These are phyloP conservation scores for Liolophura sinensis DNA, from an alignment of 1,140 invertebrate genomes.

Conservation along the genomic window DNA sequence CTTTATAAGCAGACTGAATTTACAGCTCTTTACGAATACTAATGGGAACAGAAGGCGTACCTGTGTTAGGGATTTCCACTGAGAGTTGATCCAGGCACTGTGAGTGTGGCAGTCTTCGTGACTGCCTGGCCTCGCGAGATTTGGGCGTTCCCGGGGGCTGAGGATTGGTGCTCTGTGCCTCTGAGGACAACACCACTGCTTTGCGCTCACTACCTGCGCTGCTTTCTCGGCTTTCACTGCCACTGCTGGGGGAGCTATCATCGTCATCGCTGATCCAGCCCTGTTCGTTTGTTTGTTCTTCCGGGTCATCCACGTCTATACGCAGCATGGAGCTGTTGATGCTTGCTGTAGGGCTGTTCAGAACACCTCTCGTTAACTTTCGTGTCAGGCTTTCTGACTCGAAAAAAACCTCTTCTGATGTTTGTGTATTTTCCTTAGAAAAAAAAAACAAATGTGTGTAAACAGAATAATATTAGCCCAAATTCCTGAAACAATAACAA, in stretches of 20 bases:
- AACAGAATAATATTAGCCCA: no score
- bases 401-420: no score
- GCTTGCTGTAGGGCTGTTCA: no score
- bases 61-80: constrained; percentile 44
- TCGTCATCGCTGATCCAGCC: constrained; percentile 47
- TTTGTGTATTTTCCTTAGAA: no score
- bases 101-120: constrained; percentile 6
- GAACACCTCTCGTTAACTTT: no score
- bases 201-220: constrained; percentile 46
- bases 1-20: not conserved
- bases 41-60: constrained; percentile 1
- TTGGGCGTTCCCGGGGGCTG: constrained; percentile 2
- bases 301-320: no score
- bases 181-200: no score
- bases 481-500: no score
- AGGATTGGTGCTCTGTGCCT: not conserved
- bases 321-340: no score
- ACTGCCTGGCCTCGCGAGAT: not conserved
- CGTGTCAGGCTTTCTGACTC: no score
- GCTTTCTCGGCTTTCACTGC: constrained; percentile 50
- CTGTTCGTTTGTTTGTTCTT: no score
- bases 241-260: constrained; percentile 47
- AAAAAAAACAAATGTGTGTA: no score
- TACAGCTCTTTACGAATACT: not conserved
- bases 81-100: constrained; percentile 27